These are phyloP conservation scores for Nixonia krombeini DNA, from an alignment of 1,140 invertebrate species.

Conservation along the genomic window DNA sequence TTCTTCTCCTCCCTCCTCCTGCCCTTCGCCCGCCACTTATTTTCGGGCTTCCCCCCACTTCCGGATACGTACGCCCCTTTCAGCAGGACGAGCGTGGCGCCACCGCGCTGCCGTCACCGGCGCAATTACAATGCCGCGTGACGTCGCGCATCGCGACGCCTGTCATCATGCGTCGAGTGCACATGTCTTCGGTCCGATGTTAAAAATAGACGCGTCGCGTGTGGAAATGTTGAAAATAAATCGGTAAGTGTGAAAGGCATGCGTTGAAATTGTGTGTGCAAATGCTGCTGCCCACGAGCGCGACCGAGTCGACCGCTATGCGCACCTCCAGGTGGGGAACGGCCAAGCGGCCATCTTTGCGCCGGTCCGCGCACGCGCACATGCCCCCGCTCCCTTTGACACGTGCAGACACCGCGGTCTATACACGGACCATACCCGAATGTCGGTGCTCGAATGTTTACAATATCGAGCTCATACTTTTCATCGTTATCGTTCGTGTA, in stretches of 20 bases:
- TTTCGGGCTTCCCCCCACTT: constrained; percentile 14
- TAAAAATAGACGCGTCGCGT: constrained; percentile 24
- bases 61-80: constrained; percentile 28
- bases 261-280: constrained; percentile 23
- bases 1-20: constrained; percentile 17
- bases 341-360: constrained; percentile 55
- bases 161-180: constrained; percentile 36
- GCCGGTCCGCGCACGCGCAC: constrained; percentile 36
- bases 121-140: constrained; percentile 10
- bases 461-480: constrained; percentile 37
- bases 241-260: constrained; percentile 39
- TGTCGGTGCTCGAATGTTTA: constrained; percentile 39
- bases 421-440: constrained; percentile 42
- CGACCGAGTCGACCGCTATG: constrained; percentile 13
- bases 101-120: constrained; percentile 8
- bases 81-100: constrained; percentile 27
- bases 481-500: constrained; percentile 29
- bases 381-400: constrained; percentile 56
- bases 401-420: constrained; percentile 61
- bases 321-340: constrained; percentile 27
- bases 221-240: constrained; percentile 26
- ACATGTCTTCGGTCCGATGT: constrained; percentile 4
- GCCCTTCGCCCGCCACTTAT: constrained; percentile 15
- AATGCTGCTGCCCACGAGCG: constrained; percentile 10
- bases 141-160: constrained; percentile 29